phyloP scores from a whole-genome alignment of 2,888 invertebrate genomes.

The Cordilura impudica region DNA sequence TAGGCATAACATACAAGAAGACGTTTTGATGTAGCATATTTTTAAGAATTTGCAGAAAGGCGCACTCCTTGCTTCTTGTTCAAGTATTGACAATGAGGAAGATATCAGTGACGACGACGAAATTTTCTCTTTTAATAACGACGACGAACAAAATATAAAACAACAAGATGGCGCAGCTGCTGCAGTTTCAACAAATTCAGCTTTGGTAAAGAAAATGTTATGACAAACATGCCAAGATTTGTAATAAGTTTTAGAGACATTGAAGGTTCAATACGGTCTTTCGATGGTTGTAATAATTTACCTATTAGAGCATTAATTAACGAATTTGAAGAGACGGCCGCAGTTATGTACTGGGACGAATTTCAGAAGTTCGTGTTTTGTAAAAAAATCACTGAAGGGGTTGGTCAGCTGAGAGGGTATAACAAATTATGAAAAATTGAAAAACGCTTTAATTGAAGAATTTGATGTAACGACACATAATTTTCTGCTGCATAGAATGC shows the following conservation, averaged over 20 bases:
- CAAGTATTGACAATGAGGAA: background rate
- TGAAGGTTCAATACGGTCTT: constrained; percentile 38
- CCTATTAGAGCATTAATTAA: constrained; percentile 25
- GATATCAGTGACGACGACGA: background rate
- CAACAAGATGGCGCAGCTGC: too few relatives aligned
- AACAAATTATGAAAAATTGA: constrained; percentile 28
- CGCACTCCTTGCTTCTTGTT: background rate
- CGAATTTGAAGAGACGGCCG: constrained; percentile 51
- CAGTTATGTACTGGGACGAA: constrained; percentile 49
- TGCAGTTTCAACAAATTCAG: too few relatives aligned
- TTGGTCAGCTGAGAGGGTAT: constrained; percentile 54
- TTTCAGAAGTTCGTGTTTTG: constrained; percentile 57
- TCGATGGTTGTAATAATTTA: constrained; percentile 39
- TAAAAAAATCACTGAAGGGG: constrained; percentile 53
- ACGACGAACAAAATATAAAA: background rate
- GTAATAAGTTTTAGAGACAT: constrained; percentile 48
- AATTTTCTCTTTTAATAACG: too few relatives aligned
- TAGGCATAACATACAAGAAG: constrained; percentile 28
- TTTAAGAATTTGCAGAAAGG: constrained; percentile 31
- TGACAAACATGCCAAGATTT: constrained; percentile 65
- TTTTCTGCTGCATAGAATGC: constrained; percentile 33
- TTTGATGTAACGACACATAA: constrained; percentile 23
- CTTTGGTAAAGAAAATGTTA: background rate
- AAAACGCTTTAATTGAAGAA: constrained; percentile 3
- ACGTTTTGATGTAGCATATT: constrained; percentile 29